These are phyloP conservation scores for Anisognathus igniventris DNA, from an alignment of 2,797 vertebrate genomes.

Conservation along the genomic window DNA sequence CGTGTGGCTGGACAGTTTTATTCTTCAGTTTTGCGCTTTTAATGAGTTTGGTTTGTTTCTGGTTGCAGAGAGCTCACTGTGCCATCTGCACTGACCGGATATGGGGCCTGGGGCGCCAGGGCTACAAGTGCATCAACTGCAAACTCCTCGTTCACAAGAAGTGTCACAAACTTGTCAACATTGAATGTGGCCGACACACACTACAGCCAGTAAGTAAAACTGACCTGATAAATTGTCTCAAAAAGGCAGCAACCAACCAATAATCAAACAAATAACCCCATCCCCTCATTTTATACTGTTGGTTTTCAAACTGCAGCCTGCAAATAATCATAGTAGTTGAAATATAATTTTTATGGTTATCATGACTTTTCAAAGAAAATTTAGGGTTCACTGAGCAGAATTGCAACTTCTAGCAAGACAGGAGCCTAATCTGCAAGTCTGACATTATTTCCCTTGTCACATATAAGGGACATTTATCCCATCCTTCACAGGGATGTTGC, in stretches of 20 bases:
- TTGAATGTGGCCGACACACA: constrained; percentile 87
- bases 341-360: neutral
- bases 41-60: neutral
- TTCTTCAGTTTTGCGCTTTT: neutral
- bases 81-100: constrained; percentile 97
- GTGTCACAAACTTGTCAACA: constrained; percentile 93
- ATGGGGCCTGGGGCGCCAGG: constrained; percentile 96
- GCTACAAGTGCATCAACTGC: constrained; percentile 98
- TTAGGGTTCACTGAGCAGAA: neutral
- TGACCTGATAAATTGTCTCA: neutral
- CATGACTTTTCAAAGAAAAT: neutral
- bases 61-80: constrained; percentile 90
- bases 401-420: neutral
- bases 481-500: neutral
- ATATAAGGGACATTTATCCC: neutral
- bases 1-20: neutral
- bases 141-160: constrained; percentile 98
- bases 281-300: neutral
- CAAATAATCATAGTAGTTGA: neutral
- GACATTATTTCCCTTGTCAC: neutral
- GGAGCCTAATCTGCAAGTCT: neutral
- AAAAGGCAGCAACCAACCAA: neutral
- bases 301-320: neutral
- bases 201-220: constrained; percentile 73
- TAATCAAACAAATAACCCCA: neutral